Percentiles rank a stretch among this genome's conserved stretches.
phyloP scores from a whole-genome alignment of 2,113 vertebrate genomes.

The Cochlearius cochlearius region DNA sequence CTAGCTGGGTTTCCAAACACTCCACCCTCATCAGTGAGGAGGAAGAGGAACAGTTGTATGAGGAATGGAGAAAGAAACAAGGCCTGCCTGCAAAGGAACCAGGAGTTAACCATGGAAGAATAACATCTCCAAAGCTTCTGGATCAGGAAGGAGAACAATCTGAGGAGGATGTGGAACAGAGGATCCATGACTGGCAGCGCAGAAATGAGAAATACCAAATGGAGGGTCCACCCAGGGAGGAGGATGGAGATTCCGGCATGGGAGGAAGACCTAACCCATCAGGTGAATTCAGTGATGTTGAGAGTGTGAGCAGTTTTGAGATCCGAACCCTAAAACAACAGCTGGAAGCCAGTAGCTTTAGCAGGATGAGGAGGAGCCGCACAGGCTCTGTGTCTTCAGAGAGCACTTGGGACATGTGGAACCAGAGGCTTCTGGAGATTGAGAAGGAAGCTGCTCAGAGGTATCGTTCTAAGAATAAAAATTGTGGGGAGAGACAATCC shows the following conservation, averaged over 20 bases:
- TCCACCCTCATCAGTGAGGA: slow-evolving; percentile 65
- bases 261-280: neutral
- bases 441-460: slow-evolving; percentile 82
- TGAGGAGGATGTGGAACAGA: slow-evolving; percentile 72
- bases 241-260: slow-evolving; percentile 36
- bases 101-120: neutral
- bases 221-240: slow-evolving; percentile 72
- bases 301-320: slow-evolving; percentile 85
- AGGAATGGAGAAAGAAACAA: slow-evolving; percentile 52
- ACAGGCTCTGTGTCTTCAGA: slow-evolving; percentile 77
- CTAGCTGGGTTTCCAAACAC: slow-evolving; percentile 71
- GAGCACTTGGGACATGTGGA: slow-evolving; percentile 89
- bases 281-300: slow-evolving; percentile 68
- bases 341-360: slow-evolving; percentile 56
- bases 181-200: slow-evolving; percentile 88
- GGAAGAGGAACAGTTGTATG: slow-evolving; percentile 63
- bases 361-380: slow-evolving; percentile 28
- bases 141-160: slow-evolving; percentile 36
- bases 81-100: slow-evolving; percentile 38
- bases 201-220: slow-evolving; percentile 87
- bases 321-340: slow-evolving; percentile 77
- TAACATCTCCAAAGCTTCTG: neutral
- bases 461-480: slow-evolving; percentile 61
- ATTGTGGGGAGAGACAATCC: neutral
- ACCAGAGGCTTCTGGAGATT: slow-evolving; percentile 85